A percentile compares a stretch with the other conserved stretches of the same genome.
Conservation (phyloP, 2,113 vertebrate genomes). For the Plestiodon gilberti region DNA sequence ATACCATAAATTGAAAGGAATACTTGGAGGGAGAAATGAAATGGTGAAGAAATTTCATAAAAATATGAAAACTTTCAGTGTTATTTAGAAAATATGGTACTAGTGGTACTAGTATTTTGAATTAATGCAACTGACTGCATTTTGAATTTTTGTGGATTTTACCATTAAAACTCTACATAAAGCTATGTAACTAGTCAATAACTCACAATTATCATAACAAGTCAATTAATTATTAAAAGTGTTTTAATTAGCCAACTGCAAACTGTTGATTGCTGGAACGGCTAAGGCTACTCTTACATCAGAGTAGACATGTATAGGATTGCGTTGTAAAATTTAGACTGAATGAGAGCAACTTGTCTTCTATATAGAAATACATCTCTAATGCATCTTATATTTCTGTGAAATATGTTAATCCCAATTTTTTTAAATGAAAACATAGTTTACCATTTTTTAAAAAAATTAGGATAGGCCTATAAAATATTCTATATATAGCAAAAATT, state of each 20-base stretch:
- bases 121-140: neutral
- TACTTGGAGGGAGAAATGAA: neutral
- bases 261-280: neutral
- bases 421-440: neutral
- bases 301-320: too few relatives aligned
- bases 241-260: neutral
- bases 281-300: neutral
- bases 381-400: neutral
- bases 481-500: neutral
- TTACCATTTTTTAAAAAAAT: neutral
- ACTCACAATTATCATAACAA: conserved; percentile 15
- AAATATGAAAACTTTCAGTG: neutral
- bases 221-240: neutral
- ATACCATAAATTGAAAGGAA: neutral
- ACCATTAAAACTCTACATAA: neutral
- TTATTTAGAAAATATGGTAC: neutral
- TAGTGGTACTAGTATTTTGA: neutral
- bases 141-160: neutral
- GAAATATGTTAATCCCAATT: neutral
- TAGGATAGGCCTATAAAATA: neutral
- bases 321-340: neutral
- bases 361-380: neutral
- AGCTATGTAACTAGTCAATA: neutral
- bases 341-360: neutral
- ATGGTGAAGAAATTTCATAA: conserved; percentile 14